A percentile compares a stretch with the other conserved stretches of the same genome.
Conservation (phyloP, 2,888 invertebrate genomes). For the Cistogaster globosa region DNA sequence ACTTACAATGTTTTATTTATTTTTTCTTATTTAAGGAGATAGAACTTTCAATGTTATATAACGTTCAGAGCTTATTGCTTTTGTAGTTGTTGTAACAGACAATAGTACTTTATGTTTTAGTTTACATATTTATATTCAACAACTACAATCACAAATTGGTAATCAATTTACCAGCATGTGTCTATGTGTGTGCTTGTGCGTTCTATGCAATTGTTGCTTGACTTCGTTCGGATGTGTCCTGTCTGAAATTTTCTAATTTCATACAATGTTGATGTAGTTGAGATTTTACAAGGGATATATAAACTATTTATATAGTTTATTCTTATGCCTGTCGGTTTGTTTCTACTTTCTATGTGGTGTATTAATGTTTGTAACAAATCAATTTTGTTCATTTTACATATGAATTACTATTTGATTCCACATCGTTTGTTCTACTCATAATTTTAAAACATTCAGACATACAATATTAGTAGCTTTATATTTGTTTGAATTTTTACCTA, state of each 20-base stretch:
- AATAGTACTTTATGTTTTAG: slow-evolving; percentile 47
- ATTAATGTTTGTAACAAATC: slow-evolving; percentile 56
- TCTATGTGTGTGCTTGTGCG: too few species aligned
- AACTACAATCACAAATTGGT: too few species aligned
- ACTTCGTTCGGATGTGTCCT: slow-evolving; percentile 35
- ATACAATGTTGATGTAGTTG: slow-evolving; percentile 57
- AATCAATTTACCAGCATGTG: too few species aligned
- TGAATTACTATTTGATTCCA: slow-evolving; percentile 56
- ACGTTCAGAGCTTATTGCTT: slow-evolving; percentile 9
- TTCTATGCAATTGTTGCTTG: slow-evolving; percentile 51
- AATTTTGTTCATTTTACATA: slow-evolving; percentile 68
- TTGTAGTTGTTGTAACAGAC: slow-evolving; percentile 20
- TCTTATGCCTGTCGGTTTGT: slow-evolving; percentile 9
- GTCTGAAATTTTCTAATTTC: slow-evolving; percentile 44
- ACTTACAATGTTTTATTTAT: slow-evolving; percentile 25
- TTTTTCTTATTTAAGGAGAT: background rate
- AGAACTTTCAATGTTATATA: slow-evolving; percentile 23
- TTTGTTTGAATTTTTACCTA: slow-evolving; percentile 46
- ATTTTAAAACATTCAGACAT: background rate
- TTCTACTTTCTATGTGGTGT: background rate
- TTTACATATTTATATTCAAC: background rate
- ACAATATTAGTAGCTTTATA: background rate
- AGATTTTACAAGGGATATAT: slow-evolving; percentile 54
- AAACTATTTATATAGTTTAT: slow-evolving; percentile 48
- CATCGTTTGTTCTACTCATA: slow-evolving; percentile 49